Evolutionary conservation across 2,888 invertebrate genomes (phyloP).

Genomic region (Graphium colonna): DNA sequence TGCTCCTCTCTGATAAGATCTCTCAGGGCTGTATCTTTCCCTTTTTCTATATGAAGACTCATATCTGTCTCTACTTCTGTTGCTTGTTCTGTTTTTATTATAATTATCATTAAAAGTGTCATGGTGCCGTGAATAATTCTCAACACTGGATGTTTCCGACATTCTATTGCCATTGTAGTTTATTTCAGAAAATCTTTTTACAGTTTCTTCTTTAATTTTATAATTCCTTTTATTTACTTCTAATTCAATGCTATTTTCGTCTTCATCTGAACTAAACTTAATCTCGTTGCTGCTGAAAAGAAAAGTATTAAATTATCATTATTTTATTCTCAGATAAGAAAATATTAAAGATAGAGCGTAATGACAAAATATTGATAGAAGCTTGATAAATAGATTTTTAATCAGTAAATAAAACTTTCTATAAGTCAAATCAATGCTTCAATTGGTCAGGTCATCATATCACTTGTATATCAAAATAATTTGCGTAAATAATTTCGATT

Average conservation of each 20-base stretch:
- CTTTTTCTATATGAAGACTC: slow-evolving; percentile 38
- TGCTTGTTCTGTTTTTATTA: slow-evolving; percentile 35
- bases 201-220: slow-evolving; percentile 29
- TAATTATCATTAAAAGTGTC: slow-evolving; percentile 20
- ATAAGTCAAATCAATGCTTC: no score
- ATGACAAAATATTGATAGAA: no score
- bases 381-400: no score
- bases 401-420: no score
- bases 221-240: slow-evolving; percentile 26
- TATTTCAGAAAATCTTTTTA: slow-evolving; percentile 26
- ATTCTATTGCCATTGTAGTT: slow-evolving; percentile 29
- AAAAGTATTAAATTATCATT: not conserved
- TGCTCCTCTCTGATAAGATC: slow-evolving; percentile 30
- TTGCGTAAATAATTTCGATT: no score
- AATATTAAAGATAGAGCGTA: no score
- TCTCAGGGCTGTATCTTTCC: slow-evolving; percentile 44
- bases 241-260: slow-evolving; percentile 32
- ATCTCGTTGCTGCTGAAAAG: slow-evolving; percentile 25
- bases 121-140: slow-evolving; percentile 19
- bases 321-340: slow-evolving; percentile 2
- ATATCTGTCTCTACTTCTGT: slow-evolving; percentile 40
- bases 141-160: slow-evolving; percentile 11
- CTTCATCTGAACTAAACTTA: slow-evolving; percentile 53
- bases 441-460: no score
- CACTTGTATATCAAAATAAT: not conserved